Evolutionary conservation across 2,797 vertebrate species (phyloP).

Genomic region (Apodemus agrarius): DNA sequence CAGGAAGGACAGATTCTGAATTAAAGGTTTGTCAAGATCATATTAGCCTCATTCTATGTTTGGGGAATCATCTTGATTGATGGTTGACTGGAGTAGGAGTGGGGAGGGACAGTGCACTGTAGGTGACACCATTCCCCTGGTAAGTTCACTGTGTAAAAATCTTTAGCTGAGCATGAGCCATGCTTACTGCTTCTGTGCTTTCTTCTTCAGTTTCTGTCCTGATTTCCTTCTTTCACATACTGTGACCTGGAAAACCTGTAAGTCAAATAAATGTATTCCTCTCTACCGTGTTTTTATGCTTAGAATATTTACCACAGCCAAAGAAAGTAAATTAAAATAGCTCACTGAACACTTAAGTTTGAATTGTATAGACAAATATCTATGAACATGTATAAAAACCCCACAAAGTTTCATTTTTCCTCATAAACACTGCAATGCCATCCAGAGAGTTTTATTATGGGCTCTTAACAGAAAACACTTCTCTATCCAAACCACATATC

Average conservation of each 20-base stretch:
- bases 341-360: not conserved
- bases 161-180: not conserved
- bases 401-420: not conserved
- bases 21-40: not conserved
- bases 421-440: not conserved
- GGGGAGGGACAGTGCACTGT: fast-evolving
- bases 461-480: not conserved
- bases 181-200: not conserved
- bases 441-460: not conserved
- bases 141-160: not conserved
- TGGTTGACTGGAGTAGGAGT: not conserved
- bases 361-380: not conserved
- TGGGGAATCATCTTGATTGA: not conserved
- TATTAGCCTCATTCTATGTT: not conserved
- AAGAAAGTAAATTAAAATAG: not conserved
- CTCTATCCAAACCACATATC: not conserved
- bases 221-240: not conserved
- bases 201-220: not conserved
- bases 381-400: not conserved
- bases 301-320: no score
- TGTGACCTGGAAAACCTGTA: not conserved
- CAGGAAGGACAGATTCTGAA: not conserved
- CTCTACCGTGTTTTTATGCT: not conserved
- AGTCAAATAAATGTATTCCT: not conserved
- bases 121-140: no score